Base-by-base conservation (phyloP, 2,113 vertebrate genomes). In the Chaenogobius annularis region DNA sequence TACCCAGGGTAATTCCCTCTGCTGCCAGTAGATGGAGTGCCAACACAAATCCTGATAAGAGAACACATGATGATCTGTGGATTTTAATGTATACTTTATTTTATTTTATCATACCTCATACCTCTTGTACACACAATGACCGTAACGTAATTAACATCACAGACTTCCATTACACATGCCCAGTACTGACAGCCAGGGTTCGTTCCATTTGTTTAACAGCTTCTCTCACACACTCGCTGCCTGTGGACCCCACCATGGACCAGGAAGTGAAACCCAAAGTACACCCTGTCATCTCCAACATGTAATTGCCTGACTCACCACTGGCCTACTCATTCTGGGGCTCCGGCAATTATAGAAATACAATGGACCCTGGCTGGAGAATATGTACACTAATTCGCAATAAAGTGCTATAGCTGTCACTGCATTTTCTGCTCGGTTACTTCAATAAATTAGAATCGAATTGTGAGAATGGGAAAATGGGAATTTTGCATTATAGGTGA, bases 361-460 rank as follows among this genome's bases (percentile, higher is more conserved):
- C 95, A 96, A 96, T 96, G 94, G 95, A 94, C 92, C 92, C 92
- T 85, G 94, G 93, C 92, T 94, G 94, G 94, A 94, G 95, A 96
- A 98, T 94, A 94, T 98, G 96, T 96, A 95, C 95, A 96, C 96
- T 98, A 97, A 98, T 98, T 97, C 93, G 91, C 95, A 96, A 96
- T 97, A 98, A 98, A 98, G 95, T 96, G 95, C 96, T 96, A 96
- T 96, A 97, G 95, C 97, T 98, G 96, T 97, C 96, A 96, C 93
- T 96, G 95, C 94, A 96, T 99, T 98, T 98, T 98, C 95, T 98
- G 96, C 95, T 97, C 96, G 95, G 96, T 98, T 99, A 98, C 96
- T 97, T 95, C 96, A 95, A 97, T 98, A 98, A 98, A 98, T 98
- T 97, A 95, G 96, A 98, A n/a, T n/a, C n/a, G n/a, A n/a, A 96